Conservation (phyloP, 2,888 invertebrate genomes). For the Mesochorus sp. region DNA sequence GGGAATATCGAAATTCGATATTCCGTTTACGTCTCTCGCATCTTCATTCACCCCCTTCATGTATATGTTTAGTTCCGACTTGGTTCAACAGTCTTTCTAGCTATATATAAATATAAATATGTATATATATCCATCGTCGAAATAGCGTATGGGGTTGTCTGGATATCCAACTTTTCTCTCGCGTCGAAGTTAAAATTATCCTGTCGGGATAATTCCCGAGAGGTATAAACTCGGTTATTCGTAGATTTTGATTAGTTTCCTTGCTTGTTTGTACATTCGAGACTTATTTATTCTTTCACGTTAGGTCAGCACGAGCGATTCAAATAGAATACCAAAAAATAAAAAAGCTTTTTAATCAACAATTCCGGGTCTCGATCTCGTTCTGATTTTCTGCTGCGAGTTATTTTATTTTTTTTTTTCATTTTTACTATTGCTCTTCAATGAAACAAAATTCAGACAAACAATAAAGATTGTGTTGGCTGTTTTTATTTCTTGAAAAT, state of each 20-base stretch:
- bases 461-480: too few relatives aligned
- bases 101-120: background rate
- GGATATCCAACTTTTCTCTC: conserved; percentile 5
- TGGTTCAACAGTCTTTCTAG: background rate
- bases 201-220: conserved; percentile 72
- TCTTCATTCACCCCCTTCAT: background rate
- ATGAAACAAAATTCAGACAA: too few relatives aligned
- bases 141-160: background rate
- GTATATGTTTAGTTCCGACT: background rate
- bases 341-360: too few relatives aligned
- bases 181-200: conserved; percentile 78
- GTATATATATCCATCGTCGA: background rate
- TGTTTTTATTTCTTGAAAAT: too few relatives aligned
- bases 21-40: background rate
- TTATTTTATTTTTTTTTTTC: too few relatives aligned
- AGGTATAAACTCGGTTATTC: conserved; percentile 74
- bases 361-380: too few relatives aligned
- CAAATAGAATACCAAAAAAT: too few relatives aligned
- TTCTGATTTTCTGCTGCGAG: too few relatives aligned
- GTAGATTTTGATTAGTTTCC: conserved; percentile 80
- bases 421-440: too few relatives aligned
- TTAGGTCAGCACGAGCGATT: background rate
- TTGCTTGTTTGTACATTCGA: conserved; percentile 66
- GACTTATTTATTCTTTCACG: background rate
- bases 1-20: conserved; percentile 16